Percentiles rank a stretch among this genome's conserved stretches.
Conservation (phyloP, 2,113 vertebrate species). For the Tyto alba region DNA sequence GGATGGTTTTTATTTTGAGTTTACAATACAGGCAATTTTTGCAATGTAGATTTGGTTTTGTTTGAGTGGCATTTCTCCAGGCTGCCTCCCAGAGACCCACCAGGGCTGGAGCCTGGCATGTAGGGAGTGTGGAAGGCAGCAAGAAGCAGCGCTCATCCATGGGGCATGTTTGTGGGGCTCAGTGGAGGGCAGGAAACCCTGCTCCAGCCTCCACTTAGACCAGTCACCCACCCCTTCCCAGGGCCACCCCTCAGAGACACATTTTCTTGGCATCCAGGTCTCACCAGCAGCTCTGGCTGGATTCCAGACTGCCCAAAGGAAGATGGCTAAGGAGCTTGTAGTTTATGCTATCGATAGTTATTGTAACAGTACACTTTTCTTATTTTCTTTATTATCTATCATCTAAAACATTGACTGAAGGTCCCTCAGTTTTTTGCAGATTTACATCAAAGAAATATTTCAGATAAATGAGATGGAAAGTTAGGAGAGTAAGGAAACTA, state of each 20-base stretch:
- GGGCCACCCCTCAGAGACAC: background rate
- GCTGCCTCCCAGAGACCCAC: background rate
- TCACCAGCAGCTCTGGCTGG: background rate
- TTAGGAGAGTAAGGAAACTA: background rate
- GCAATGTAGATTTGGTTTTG: background rate
- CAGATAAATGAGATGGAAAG: background rate
- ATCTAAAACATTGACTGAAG: background rate
- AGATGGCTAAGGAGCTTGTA: background rate
- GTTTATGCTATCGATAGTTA: background rate
- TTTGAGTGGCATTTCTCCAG: background rate
- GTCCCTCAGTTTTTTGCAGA: background rate
- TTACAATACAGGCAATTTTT: background rate
- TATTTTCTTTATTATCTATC: background rate
- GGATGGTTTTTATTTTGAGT: conserved; percentile 13
- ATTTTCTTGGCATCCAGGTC: background rate
- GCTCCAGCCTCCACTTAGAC: background rate
- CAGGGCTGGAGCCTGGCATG: background rate
- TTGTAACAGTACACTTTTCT: background rate
- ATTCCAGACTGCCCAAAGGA: background rate
- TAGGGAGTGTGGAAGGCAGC: background rate
- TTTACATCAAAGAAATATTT: background rate
- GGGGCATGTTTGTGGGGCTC: background rate
- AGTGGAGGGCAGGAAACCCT: background rate
- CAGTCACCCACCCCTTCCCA: background rate
- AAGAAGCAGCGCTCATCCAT: fast-evolving